Conservation (phyloP, 2,113 vertebrate species). For the Cyphomyrus plagiostoma region DNA sequence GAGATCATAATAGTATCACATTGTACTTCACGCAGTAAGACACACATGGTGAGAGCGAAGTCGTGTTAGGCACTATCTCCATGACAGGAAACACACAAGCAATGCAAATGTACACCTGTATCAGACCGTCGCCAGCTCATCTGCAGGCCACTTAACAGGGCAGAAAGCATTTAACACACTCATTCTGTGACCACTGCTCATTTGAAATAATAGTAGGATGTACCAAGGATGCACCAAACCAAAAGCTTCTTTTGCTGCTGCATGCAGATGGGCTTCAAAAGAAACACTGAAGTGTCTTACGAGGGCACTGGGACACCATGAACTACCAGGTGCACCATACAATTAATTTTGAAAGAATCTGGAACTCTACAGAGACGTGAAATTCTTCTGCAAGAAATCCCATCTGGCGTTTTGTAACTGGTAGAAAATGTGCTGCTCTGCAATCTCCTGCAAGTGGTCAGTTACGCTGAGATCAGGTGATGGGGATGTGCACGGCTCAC, state of each 20-base stretch:
- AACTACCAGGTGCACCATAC: not conserved
- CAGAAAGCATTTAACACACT: not conserved
- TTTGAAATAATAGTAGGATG: not conserved
- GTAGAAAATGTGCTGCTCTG: not conserved
- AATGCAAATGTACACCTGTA: not conserved
- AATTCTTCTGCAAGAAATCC: not conserved
- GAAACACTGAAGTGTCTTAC: not conserved
- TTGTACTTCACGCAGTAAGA: not conserved
- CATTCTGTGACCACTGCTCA: not conserved
- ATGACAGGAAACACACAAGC: not conserved
- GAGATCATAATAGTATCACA: not conserved
- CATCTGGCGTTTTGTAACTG: not conserved
- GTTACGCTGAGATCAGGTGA: not conserved
- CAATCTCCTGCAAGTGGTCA: not conserved
- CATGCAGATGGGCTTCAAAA: not conserved
- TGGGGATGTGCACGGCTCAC: not conserved
- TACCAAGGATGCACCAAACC: not conserved
- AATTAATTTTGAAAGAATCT: not conserved
- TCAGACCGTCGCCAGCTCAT: not conserved
- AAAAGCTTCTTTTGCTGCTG: not conserved
- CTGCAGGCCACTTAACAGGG: not conserved
- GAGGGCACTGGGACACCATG: not conserved
- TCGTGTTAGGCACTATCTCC: not conserved
- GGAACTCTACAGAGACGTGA: not conserved
- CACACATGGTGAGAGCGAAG: not conserved